Percentiles rank a stretch among this genome's conserved stretches.
Evolutionary conservation across 2,113 vertebrate species (phyloP).

Genomic region (Cyprinodon tularosa): DNA sequence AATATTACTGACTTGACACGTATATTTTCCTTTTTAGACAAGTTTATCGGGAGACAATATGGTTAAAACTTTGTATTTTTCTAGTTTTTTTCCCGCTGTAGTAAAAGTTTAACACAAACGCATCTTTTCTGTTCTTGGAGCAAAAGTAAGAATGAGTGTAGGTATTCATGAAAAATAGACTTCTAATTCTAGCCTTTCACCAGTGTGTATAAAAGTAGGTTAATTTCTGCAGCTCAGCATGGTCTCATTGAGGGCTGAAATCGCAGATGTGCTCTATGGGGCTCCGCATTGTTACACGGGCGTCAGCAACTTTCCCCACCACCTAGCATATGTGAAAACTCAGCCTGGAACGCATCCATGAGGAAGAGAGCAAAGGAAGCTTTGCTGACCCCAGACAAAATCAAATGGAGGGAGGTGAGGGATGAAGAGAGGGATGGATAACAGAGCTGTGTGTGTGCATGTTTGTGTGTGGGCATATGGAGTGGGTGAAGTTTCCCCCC

Average conservation of each 20-base stretch:
- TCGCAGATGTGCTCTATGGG: slow-evolving; percentile 81
- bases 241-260: slow-evolving; percentile 67
- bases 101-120: slow-evolving; percentile 2
- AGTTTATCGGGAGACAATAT: not conserved
- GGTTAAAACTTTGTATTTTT: not conserved
- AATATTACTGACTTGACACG: not conserved
- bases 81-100: not conserved
- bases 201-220: slow-evolving; percentile 48
- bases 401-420: slow-evolving; percentile 71
- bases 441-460: slow-evolving; percentile 16
- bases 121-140: slow-evolving; percentile 15
- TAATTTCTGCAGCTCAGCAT: slow-evolving; percentile 62
- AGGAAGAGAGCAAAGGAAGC: slow-evolving; percentile 70
- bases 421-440: slow-evolving; percentile 49
- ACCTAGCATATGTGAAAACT: slow-evolving; percentile 76
- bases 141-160: not conserved
- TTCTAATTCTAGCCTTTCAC: slow-evolving; percentile 31
- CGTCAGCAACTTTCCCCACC: slow-evolving; percentile 78
- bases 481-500: slow-evolving; percentile 1
- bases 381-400: slow-evolving; percentile 77
- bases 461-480: slow-evolving; percentile 18
- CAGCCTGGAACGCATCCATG: slow-evolving; percentile 73
- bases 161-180: slow-evolving; percentile 42
- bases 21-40: not conserved
- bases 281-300: slow-evolving; percentile 69